Evolutionary conservation across 1,140 invertebrate genomes (phyloP).

Genomic region (Scaptomyza graminum): DNA sequence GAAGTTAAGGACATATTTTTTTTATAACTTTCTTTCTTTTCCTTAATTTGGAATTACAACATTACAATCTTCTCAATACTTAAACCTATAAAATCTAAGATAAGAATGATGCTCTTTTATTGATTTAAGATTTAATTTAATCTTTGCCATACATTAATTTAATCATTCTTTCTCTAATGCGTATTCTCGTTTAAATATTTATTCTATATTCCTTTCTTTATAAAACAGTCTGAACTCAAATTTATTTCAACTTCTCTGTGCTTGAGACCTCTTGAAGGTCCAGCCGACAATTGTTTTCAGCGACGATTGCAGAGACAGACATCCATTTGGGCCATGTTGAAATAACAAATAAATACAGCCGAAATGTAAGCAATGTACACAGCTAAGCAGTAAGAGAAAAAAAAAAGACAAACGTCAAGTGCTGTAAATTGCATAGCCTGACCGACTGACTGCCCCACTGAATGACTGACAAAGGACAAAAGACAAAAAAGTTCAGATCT

Average conservation of each 20-base stretch:
- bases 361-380: conserved; percentile 32
- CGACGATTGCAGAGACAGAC: conserved; percentile 1
- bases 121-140: too few species aligned
- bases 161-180: too few species aligned
- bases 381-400: not conserved
- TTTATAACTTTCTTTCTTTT: too few species aligned
- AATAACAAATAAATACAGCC: conserved; percentile 34
- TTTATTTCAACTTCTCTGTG: not conserved
- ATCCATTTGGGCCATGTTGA: conserved; percentile 41
- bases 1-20: too few species aligned
- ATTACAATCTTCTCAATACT: too few species aligned
- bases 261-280: not conserved
- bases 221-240: not conserved
- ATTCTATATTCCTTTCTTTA: too few species aligned
- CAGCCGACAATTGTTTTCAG: not conserved
- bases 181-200: too few species aligned
- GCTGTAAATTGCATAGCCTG: conserved; percentile 51
- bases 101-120: too few species aligned
- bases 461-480: conserved; percentile 5
- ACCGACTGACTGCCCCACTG: conserved; percentile 27
- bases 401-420: conserved; percentile 55
- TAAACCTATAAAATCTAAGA: too few species aligned
- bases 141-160: too few species aligned
- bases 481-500: not conserved
- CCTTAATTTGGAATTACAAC: too few species aligned